Percentiles rank a stretch among this genome's conserved stretches.
Evolutionary conservation across 2,888 invertebrate species (phyloP).

Genomic region (Thymelicus sylvestris): DNA sequence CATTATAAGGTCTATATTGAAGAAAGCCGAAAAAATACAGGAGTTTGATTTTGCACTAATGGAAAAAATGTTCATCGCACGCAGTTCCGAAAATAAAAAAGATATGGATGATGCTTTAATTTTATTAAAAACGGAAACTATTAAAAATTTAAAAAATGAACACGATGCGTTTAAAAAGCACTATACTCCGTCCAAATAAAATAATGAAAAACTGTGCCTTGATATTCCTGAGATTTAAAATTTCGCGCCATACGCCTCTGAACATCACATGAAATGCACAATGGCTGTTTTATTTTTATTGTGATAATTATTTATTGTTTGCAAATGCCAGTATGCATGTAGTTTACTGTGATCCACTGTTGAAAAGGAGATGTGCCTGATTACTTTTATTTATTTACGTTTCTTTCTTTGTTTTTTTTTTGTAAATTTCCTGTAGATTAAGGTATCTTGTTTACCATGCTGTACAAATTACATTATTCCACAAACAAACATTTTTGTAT

Average conservation of each 20-base stretch:
- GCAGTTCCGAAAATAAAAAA: slow-evolving; percentile 65
- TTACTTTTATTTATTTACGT: too few relatives aligned
- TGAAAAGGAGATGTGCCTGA: too few relatives aligned
- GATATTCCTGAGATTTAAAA: slow-evolving; percentile 53
- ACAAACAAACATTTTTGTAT: too few relatives aligned
- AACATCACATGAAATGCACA: neutral
- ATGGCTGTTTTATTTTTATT: neutral
- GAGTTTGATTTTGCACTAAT: slow-evolving; percentile 75
- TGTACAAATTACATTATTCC: too few relatives aligned
- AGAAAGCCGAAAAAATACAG: slow-evolving; percentile 72
- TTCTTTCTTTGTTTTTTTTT: too few relatives aligned
- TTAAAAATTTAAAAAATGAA: slow-evolving; percentile 71
- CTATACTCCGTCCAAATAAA: slow-evolving; percentile 60
- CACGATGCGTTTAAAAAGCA: slow-evolving; percentile 69
- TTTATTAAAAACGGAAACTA: slow-evolving; percentile 67
- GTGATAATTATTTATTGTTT: neutral
- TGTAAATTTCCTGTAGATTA: too few relatives aligned
- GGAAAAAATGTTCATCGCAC: slow-evolving; percentile 66
- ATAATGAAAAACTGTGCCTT: slow-evolving; percentile 49
- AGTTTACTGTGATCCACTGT: too few relatives aligned
- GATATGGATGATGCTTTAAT: slow-evolving; percentile 66
- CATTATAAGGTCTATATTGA: slow-evolving; percentile 65
- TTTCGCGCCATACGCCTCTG: slow-evolving; percentile 52
- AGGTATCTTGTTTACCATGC: too few relatives aligned
- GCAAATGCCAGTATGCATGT: neutral